phyloP scores from a whole-genome alignment of 2,888 invertebrate species.

The Watsonalla binaria region DNA sequence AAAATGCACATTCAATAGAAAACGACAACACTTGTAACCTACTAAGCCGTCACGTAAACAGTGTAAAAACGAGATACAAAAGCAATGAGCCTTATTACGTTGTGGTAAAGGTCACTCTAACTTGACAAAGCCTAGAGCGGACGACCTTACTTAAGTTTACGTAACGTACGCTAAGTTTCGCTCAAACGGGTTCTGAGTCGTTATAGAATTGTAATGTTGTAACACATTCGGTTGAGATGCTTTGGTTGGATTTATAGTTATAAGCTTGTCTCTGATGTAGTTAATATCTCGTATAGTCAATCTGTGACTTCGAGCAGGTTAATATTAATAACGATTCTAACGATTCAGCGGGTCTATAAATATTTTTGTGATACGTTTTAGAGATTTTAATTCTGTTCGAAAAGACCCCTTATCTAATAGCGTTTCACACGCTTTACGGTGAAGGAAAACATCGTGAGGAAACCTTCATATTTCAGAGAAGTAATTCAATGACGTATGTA shows the following conservation, averaged over 20 bases:
- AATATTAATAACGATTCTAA: no score
- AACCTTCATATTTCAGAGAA: no score
- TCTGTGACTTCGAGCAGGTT: no score
- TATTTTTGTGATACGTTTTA: no score
- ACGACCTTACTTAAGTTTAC: constrained; percentile 40
- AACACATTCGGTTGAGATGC: neutral
- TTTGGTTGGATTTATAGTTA: neutral
- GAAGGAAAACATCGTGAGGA: no score
- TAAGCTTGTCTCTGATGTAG: no score
- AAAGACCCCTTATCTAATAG: no score
- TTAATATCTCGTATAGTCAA: no score
- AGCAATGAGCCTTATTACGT: constrained; percentile 15
- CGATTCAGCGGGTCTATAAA: no score
- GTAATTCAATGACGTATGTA: no score
- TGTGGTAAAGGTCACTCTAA: constrained; percentile 17
- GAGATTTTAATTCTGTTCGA: no score
- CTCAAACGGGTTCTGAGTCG: constrained; percentile 23
- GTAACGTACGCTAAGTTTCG: constrained; percentile 26
- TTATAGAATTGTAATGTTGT: constrained; percentile 1
- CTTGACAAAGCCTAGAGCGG: constrained; percentile 18
- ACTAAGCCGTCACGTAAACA: constrained; percentile 9
- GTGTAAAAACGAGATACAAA: constrained; percentile 5
- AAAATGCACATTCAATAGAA: neutral
- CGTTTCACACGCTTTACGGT: no score
- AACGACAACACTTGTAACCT: constrained; percentile 9